A percentile compares a stretch with the other conserved stretches of the same genome.
phyloP scores from a whole-genome alignment of 2,888 invertebrate genomes.

The Eupithecia abbreviata region DNA sequence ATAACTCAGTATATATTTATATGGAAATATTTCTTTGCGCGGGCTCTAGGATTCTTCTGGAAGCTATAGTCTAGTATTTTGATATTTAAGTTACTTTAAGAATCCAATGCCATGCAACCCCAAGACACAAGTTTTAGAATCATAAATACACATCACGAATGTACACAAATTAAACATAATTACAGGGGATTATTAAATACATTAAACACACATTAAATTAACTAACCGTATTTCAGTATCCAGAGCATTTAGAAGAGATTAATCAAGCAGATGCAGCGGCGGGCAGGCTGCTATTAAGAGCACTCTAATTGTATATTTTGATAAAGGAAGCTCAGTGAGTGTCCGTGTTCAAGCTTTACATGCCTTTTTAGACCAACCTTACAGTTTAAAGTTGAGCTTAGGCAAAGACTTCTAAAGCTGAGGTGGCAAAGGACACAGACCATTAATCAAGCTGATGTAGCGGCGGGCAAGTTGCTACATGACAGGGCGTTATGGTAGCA shows the following conservation, averaged over 20 bases:
- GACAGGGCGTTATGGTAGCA: no score
- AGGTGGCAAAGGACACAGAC: no score
- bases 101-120: background rate
- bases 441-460: no score
- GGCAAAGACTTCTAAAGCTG: background rate
- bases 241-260: constrained; percentile 21
- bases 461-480: no score
- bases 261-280: constrained; percentile 19
- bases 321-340: background rate
- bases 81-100: background rate
- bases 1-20: no score
- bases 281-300: background rate
- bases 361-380: background rate
- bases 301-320: constrained; percentile 13
- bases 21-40: background rate
- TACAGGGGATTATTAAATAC: constrained; percentile 5
- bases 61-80: background rate
- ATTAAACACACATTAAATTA: constrained; percentile 18
- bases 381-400: background rate
- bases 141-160: background rate
- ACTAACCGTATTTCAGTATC: constrained; percentile 17
- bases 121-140: background rate
- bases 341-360: background rate
- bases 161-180: background rate
- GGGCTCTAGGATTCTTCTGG: background rate